Conservation (phyloP, 2,113 vertebrate genomes). For the Nematolebias whitei region DNA sequence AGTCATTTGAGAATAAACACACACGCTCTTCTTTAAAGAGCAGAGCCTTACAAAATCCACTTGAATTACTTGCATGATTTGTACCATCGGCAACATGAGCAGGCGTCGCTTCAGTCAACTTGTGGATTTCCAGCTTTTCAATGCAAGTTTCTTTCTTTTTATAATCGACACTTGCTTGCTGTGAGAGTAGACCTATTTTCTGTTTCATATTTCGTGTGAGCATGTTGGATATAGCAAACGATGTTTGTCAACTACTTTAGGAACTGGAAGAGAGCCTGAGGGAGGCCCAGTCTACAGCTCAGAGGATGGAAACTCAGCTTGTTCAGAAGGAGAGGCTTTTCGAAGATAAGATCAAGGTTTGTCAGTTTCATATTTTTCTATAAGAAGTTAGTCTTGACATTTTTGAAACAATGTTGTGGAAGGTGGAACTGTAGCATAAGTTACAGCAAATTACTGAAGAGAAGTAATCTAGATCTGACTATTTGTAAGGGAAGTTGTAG, state of each 20-base stretch:
- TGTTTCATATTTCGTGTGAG: background rate
- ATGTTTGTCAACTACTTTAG: slow-evolving; percentile 69
- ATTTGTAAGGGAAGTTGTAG: too few relatives aligned
- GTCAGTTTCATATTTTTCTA: background rate
- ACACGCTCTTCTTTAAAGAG: slow-evolving; percentile 10
- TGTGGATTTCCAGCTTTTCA: slow-evolving; percentile 65
- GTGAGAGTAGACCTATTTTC: background rate
- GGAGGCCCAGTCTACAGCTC: slow-evolving; percentile 93
- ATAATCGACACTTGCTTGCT: background rate
- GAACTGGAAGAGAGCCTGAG: slow-evolving; percentile 96
- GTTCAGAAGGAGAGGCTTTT: slow-evolving; percentile 95
- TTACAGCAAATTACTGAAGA: too few relatives aligned
- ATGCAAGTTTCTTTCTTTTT: slow-evolving; percentile 60
- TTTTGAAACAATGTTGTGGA: slow-evolving; percentile 29
- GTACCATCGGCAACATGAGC: slow-evolving; percentile 47
- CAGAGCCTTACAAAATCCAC: slow-evolving; percentile 6
- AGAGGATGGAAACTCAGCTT: slow-evolving; percentile 93
- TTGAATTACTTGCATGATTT: background rate
- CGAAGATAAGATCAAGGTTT: slow-evolving; percentile 96
- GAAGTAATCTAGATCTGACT: too few relatives aligned
- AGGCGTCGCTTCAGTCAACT: slow-evolving; percentile 44
- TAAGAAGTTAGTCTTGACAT: background rate
- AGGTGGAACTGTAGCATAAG: slow-evolving; percentile 16
- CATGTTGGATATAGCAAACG: background rate
- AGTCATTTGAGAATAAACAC: slow-evolving; percentile 22